Conservation (phyloP, 2,888 invertebrate species). For the Ferdinandea cuprea region DNA sequence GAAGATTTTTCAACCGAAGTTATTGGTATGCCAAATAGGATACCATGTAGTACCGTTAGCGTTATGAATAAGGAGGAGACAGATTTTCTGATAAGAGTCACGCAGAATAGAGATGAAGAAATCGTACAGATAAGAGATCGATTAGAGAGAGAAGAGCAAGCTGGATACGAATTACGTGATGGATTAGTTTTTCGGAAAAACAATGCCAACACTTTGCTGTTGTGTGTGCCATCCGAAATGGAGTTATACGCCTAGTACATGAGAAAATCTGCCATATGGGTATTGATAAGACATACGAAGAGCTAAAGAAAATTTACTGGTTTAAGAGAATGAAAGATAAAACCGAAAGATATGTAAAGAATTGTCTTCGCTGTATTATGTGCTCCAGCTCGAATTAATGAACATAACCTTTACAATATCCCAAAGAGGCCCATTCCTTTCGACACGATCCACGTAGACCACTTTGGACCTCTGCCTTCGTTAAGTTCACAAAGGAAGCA, state of each 20-base stretch:
- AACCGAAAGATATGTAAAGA: conserved; percentile 55
- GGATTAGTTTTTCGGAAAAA: conserved; percentile 63
- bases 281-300: conserved; percentile 76
- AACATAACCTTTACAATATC: conserved; percentile 22
- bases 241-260: conserved; percentile 76
- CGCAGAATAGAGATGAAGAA: conserved; percentile 68
- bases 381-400: conserved; percentile 15
- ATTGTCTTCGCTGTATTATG: conserved; percentile 54
- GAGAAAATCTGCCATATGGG: conserved; percentile 78
- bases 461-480: conserved; percentile 3
- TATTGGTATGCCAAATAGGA: conserved; percentile 27
- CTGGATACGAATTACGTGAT: conserved; percentile 60
- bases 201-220: conserved; percentile 38
- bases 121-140: conserved; percentile 72
- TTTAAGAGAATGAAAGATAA: conserved; percentile 76
- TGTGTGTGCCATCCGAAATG: conserved; percentile 74
- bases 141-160: conserved; percentile 59
- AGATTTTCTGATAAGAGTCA: conserved; percentile 59
- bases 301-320: conserved; percentile 77
- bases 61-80: conserved; percentile 47
- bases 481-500: conserved; percentile 75
- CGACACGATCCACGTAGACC: conserved; percentile 26
- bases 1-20: conserved; percentile 1
- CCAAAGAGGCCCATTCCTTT: conserved; percentile 31
- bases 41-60: conserved; percentile 41